Evolutionary conservation across 2,888 invertebrate genomes (phyloP), one percentile per base, ranked within the genome.

Genomic region (Lissocephala sabroskyi): DNA sequence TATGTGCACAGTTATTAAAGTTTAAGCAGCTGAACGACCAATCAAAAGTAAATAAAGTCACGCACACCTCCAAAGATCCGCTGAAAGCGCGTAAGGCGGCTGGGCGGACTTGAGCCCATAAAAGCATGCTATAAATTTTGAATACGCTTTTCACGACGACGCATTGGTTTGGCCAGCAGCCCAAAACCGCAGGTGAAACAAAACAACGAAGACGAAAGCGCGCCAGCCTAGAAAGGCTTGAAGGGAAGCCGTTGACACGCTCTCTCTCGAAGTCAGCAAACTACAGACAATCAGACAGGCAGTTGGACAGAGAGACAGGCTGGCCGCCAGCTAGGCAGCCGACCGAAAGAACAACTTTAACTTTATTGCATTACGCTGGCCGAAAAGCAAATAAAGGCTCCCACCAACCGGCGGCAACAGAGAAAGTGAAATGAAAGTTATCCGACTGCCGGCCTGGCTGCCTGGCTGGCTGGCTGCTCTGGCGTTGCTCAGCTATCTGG

Each of bases 91-190:
- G 23, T 23, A 5, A 23, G n/a, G 23, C 23, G 23, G 23, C 23
- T 23, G 23, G 4, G 7, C 23, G 23, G 23, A 7, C 23, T 23
- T 7, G 4, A 7, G 36, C 48, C 39, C 51, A 39, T 43, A 26
- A 33, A 66, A 76, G 79, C 70, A 56, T 58, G 74, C 64, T 56
- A 76, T 79, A 79, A 79, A 78, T 76, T 68, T 45, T 47, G 59
- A 17, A 16, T 10, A 56, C 28, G 7, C 40, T 56, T 56, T 75
- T 75, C 71, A 68, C 63, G 68, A 70, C 36, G 59, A 55, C 53
- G 48, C 59, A 54, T 75, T 67, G 71, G 71, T 70, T 70, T 55
- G 61, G 3, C 16, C 56, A 49, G 51, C 10, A 13, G 11, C 10
- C 30, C 16, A 35, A 26, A 41, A 41, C 18, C 36, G 48, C 41